Base-by-base conservation (phyloP, 2,113 vertebrate genomes). In the Chloropsis hardwickii region DNA sequence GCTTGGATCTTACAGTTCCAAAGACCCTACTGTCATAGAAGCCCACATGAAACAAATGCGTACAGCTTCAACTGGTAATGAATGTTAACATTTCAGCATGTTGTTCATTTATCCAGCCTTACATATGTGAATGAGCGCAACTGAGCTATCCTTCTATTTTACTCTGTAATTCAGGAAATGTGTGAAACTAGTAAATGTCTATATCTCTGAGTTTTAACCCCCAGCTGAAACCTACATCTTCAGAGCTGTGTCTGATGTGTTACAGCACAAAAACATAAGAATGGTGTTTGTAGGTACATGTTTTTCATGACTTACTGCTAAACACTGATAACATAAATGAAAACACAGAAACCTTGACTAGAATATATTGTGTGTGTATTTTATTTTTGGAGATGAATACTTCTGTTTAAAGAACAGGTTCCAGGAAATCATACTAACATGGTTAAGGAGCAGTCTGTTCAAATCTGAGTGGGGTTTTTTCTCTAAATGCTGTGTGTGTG, bases 31-130 rank as follows among this genome's bases (percentile, higher is more conserved):
- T 61, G 96, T 99, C 65, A 98, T 99, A 86, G 99, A 99, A 93
- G 98, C 97, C 60, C 99, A 99, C 94, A 99, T 99, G 99, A 98
- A 98, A 89, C 99, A 99, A 97, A 97, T 99, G 42, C 97, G 98
- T 61, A 98, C 98, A 69, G 99, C 99, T 85, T 98, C 98, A 56
- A 98, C 99, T 83, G 99, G 99, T 99, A 98, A 98, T 98, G 81
- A 44, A 17, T 81, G 65, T 95, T 97, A 79, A 84, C 2, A 0
- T 94, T 93, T 94, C 79, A 67, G 31, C 50, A 86, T 93, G 61
- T 54, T 76, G 19, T 88, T 94, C 6, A 3, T 73, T 82, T 93
- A 47, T 73, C 53, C 62, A 70, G 37, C 61, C 42, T 82, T 88
- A 71, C 22, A 21, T 74, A 8, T 57, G 61, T 74, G 62, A 70